phyloP scores from a whole-genome alignment of 2,113 vertebrate genomes.

The Hippotragus niger region DNA sequence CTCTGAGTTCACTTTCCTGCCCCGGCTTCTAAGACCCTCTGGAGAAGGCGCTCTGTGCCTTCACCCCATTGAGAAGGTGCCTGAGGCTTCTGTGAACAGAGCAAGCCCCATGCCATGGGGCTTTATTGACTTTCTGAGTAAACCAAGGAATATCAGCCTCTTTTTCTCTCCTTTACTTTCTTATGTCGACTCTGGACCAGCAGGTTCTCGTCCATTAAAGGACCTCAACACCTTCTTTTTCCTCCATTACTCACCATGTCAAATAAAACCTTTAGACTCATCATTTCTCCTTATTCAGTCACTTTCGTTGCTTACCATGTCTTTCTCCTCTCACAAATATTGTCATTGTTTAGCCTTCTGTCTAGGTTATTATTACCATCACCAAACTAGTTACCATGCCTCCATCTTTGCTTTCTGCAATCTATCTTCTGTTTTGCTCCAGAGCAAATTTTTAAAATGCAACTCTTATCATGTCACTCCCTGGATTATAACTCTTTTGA shows the following conservation, averaged over 20 bases:
- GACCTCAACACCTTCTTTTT: background rate
- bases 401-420: background rate
- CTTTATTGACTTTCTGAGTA: too few species aligned
- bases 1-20: too few species aligned
- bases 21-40: too few species aligned
- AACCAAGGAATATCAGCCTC: too few species aligned
- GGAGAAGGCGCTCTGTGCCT: too few species aligned
- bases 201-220: too few species aligned
- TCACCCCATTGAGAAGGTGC: accelerated
- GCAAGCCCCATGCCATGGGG: too few species aligned
- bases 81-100: too few species aligned
- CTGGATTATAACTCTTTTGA: conserved; percentile 9
- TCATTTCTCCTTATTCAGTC: background rate
- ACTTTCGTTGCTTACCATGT: background rate
- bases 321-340: background rate
- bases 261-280: background rate
- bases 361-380: background rate
- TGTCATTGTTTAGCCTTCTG: background rate
- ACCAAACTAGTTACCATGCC: background rate
- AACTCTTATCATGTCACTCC: background rate
- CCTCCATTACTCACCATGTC: background rate
- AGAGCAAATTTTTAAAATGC: background rate
- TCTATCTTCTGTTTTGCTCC: background rate
- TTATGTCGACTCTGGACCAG: too few species aligned
- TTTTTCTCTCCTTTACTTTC: too few species aligned